Evolutionary conservation across 2,888 invertebrate species (phyloP), one percentile per base, ranked within the genome.

Genomic region (Drosophila melanosoma): DNA sequence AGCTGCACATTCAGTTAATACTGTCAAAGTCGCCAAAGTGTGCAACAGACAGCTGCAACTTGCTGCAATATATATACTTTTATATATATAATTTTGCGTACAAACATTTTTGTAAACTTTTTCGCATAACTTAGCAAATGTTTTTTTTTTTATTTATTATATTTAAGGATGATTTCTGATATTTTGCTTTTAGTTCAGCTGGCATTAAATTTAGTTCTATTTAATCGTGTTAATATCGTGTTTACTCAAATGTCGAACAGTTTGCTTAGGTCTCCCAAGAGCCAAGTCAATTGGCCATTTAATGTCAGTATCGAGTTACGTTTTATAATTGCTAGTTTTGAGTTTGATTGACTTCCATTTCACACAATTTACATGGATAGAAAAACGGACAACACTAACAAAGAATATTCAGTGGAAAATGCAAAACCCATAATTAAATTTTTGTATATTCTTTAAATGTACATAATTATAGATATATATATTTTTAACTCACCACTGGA

Each of bases 401-500:
- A 11, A 11, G n/a, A 42, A 11, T 42, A n/a, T n/a, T n/a, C 5
- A 42, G 40, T n/a, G n/a, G 5, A n/a, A n/a, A 5, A 5, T n/a
- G 5, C 11, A 11, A n/a, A 11, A n/a, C n/a, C 5, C 1, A n/a
- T 42, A 42, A 11, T 17, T 17, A 17, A 3, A 48, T 15, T 26
- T 7, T 26, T 15, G 7, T 48, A 3, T 48, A 26, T 26, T 48
- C 3, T 45, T 48, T 7, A 48, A 15, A 17, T 4, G 23, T 1
- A 2, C 23, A 23, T 8, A 8, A 15, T 15, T 23, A 2, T 7
- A n/a, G n/a, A 45, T 45, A 3, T 15, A 12, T 23, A 1, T 45
- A 12, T 7, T 36, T 36, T 54, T 2, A 20, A 94, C 95, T 95
- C 94, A 98, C 98, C 94, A 98, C 97, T 48, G 97, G 96, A 89